Conservation (phyloP, 1,140 invertebrate genomes). For the Bacillus rossius region DNA sequence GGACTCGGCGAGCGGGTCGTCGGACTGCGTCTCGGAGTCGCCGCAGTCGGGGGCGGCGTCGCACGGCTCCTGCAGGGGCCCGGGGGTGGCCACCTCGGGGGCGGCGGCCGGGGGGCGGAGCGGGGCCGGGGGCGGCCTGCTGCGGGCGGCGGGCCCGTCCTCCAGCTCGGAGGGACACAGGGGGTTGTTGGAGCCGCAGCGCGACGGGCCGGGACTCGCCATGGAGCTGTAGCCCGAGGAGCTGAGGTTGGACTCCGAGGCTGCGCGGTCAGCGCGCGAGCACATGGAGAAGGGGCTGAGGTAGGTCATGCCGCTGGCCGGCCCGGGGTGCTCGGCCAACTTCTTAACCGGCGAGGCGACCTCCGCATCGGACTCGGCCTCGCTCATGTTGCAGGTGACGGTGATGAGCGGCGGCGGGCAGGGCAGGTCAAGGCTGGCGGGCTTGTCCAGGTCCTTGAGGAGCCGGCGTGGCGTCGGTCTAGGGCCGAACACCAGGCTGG, state of each 20-base stretch:
- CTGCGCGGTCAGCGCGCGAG: conserved; percentile 57
- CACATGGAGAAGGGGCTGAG: conserved; percentile 69
- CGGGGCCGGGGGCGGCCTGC: conserved; percentile 50
- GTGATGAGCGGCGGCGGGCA: conserved; percentile 63
- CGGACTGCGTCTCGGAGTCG: conserved; percentile 11
- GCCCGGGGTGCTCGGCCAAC: background rate
- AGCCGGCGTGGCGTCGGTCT: conserved; percentile 26
- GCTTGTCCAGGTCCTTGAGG: conserved; percentile 50
- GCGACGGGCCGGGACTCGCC: conserved; percentile 68
- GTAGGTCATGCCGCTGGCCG: conserved; percentile 51
- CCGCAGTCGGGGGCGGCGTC: too few relatives aligned
- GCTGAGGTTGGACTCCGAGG: conserved; percentile 72
- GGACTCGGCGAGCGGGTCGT: conserved; percentile 44
- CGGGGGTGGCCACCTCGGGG: conserved; percentile 21
- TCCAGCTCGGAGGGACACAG: conserved; percentile 63
- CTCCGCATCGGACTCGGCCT: conserved; percentile 59
- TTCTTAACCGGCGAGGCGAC: conserved; percentile 31
- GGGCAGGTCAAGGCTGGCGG: conserved; percentile 57
- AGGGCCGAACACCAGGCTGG: conserved; percentile 40
- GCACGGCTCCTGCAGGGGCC: too few relatives aligned
- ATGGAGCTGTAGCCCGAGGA: conserved; percentile 79
- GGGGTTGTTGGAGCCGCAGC: conserved; percentile 71
- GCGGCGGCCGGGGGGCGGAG: conserved; percentile 30
- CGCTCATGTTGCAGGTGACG: conserved; percentile 64
- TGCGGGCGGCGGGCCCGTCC: too few relatives aligned